Conservation (phyloP, 2,888 invertebrate species). For the Drosophila dives region DNA sequence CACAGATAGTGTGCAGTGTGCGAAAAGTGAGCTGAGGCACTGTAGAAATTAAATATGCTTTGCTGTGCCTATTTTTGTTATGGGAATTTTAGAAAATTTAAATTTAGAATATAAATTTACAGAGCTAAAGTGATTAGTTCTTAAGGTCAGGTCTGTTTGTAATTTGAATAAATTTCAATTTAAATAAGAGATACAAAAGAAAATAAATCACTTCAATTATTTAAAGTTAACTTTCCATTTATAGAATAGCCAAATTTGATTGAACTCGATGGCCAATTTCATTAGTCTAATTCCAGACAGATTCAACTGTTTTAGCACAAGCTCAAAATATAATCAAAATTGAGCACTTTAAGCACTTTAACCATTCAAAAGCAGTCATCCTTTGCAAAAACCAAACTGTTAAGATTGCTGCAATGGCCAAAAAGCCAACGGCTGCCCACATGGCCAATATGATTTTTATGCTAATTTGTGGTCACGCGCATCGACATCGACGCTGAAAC, state of each 20-base stretch:
- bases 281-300: background rate
- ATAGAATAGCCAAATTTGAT: background rate
- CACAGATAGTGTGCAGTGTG: background rate
- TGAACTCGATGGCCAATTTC: background rate
- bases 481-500: slow-evolving; percentile 55
- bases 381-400: slow-evolving; percentile 6
- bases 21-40: background rate
- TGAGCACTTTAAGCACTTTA: slow-evolving; percentile 18
- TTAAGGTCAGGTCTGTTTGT: background rate
- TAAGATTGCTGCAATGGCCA: slow-evolving; percentile 19
- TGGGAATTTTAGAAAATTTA: background rate
- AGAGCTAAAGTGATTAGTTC: background rate
- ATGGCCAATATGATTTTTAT: slow-evolving; percentile 80
- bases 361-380: slow-evolving; percentile 13
- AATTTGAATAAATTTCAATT: background rate
- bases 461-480: slow-evolving; percentile 78
- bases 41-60: slow-evolving; percentile 25
- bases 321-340: slow-evolving; percentile 17
- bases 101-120: background rate
- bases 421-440: slow-evolving; percentile 36
- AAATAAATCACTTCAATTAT: background rate
- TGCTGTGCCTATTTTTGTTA: slow-evolving; percentile 27
- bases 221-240: background rate
- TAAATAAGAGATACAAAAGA: background rate
- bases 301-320: slow-evolving; percentile 1